Conservation (phyloP, 2,113 vertebrate species). For the Cyprinodon brontotheroides region DNA sequence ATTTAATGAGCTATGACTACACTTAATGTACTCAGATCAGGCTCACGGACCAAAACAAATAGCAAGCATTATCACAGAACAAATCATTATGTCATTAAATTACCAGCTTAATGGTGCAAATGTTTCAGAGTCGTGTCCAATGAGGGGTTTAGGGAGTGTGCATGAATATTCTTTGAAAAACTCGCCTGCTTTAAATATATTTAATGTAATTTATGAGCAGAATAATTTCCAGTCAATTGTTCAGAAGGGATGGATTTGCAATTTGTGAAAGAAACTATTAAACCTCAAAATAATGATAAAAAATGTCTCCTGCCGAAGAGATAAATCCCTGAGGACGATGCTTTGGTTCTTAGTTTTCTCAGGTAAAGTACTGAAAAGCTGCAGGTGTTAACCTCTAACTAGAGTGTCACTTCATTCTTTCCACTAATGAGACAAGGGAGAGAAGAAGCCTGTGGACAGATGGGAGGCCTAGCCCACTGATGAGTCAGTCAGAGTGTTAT, state of each 20-base stretch:
- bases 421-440: conserved; percentile 74
- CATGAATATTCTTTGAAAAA: conserved; percentile 14
- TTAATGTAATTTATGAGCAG: conserved; percentile 2
- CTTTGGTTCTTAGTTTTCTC: conserved; percentile 27
- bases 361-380: conserved; percentile 55
- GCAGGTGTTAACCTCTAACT: conserved; percentile 67
- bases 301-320: conserved; percentile 27
- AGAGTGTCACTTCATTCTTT: conserved; percentile 61
- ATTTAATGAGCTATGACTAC: conserved; percentile 54
- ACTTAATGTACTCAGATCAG: conserved; percentile 42
- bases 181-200: conserved; percentile 22
- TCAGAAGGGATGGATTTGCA: conserved; percentile 24
- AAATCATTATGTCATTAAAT: conserved; percentile 51
- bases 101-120: conserved; percentile 47
- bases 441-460: conserved; percentile 68
- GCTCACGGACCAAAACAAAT: conserved; percentile 43
- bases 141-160: neutral
- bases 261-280: conserved; percentile 7
- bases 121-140: conserved; percentile 19
- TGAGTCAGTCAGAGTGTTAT: conserved; percentile 77
- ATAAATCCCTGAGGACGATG: conserved; percentile 49
- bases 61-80: conserved; percentile 35
- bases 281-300: conserved; percentile 31
- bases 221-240: neutral
- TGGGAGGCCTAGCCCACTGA: conserved; percentile 65